phyloP scores from a whole-genome alignment of 53 echinoderm and acorn worm species.

The Astropecten irregularis region DNA sequence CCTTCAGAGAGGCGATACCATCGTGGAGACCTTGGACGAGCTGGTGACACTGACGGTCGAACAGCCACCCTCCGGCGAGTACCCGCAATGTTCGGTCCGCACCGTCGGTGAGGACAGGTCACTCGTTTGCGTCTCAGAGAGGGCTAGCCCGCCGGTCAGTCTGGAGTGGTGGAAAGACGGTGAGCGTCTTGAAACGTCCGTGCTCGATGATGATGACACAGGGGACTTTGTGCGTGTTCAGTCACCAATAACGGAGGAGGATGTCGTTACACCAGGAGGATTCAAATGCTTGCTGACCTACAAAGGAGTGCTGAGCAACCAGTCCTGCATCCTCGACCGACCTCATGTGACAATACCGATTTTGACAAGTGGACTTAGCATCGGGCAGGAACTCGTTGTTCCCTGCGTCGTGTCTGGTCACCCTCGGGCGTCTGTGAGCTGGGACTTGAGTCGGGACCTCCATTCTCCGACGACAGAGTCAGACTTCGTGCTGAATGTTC shows the following conservation, averaged over 20 bases:
- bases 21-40: neutral
- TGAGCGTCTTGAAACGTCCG: slow-evolving; percentile 1
- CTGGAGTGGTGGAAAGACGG: slow-evolving; percentile 40
- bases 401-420: slow-evolving; percentile 19
- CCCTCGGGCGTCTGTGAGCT: slow-evolving; percentile 11
- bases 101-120: neutral
- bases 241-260: neutral
- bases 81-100: slow-evolving; percentile 14
- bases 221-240: slow-evolving; percentile 7
- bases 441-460: neutral
- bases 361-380: slow-evolving; percentile 1
- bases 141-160: slow-evolving; percentile 1
- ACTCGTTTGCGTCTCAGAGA: slow-evolving; percentile 24
- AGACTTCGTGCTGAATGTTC: slow-evolving; percentile 20
- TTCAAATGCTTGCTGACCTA: slow-evolving; percentile 29
- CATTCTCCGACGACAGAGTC: neutral
- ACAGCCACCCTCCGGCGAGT: slow-evolving; percentile 14
- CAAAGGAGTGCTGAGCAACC: neutral
- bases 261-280: neutral
- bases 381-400: slow-evolving; percentile 17
- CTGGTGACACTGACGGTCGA: neutral
- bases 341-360: neutral
- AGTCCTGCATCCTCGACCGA: slow-evolving; percentile 20
- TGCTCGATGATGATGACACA: neutral
- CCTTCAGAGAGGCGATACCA: neutral